phyloP scores from a whole-genome alignment of 2,113 vertebrate genomes.

The Cettia cetti region DNA sequence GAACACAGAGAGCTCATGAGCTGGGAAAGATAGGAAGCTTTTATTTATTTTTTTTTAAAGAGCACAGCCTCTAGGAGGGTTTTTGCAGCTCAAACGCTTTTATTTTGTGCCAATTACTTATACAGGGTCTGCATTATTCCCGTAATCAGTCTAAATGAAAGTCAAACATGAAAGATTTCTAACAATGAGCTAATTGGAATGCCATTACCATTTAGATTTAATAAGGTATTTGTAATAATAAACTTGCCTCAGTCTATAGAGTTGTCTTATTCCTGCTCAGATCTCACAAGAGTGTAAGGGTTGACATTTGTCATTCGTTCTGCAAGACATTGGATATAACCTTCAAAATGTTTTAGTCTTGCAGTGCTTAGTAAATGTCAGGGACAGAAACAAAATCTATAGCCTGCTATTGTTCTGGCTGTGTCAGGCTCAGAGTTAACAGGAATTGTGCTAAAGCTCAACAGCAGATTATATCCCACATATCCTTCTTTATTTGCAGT shows the following conservation, averaged over 20 bases:
- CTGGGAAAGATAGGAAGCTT: constrained; percentile 70
- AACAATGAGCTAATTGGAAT: constrained; percentile 71
- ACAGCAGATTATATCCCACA: constrained; percentile 30
- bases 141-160: constrained; percentile 70
- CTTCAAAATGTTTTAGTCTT: constrained; percentile 55
- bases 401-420: constrained; percentile 28
- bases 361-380: constrained; percentile 1
- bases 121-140: constrained; percentile 67
- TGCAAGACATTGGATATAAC: constrained; percentile 20
- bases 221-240: constrained; percentile 71
- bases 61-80: constrained; percentile 61
- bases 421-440: constrained; percentile 33
- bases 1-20: constrained; percentile 61
- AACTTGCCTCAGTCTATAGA: constrained; percentile 56
- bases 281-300: constrained; percentile 45
- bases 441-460: constrained; percentile 42
- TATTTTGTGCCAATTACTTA: constrained; percentile 71
- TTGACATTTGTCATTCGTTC: constrained; percentile 53
- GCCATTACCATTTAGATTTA: constrained; percentile 68
- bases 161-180: constrained; percentile 71
- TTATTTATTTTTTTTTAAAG: constrained; percentile 59
- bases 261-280: constrained; percentile 55
- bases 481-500: constrained; percentile 34
- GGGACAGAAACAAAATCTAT: constrained; percentile 22
- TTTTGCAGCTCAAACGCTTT: constrained; percentile 64